Evolutionary conservation across 2,113 vertebrate species (phyloP).

Genomic region (Pollimyrus isidori): DNA sequence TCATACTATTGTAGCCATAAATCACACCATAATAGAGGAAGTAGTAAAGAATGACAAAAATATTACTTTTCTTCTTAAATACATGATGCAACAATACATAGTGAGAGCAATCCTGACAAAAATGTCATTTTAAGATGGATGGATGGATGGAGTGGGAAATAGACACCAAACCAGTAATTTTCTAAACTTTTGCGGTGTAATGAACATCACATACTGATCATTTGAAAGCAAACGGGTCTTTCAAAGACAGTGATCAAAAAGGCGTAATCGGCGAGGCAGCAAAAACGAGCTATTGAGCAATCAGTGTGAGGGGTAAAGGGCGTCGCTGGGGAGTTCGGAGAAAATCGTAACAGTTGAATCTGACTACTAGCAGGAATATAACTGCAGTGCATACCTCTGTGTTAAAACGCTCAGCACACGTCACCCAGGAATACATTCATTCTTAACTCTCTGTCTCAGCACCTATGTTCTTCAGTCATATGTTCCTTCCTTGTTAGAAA

Average conservation of each 20-base stretch:
- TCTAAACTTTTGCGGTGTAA: neutral
- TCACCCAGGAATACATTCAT: neutral
- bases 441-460: constrained; percentile 5
- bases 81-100: neutral
- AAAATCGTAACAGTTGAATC: constrained; percentile 9
- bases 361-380: neutral
- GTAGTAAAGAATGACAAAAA: neutral
- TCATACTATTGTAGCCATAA: neutral
- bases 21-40: neutral
- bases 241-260: neutral
- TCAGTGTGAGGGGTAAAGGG: neutral
- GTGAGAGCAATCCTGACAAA: neutral
- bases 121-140: neutral
- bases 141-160: neutral
- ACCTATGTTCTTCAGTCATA: neutral
- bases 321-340: neutral
- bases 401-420: neutral
- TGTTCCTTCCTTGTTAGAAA: neutral
- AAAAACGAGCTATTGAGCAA: neutral
- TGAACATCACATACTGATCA: neutral
- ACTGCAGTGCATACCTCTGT: neutral
- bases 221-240: neutral
- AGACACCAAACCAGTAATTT: neutral
- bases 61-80: neutral
- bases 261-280: neutral